These are phyloP conservation scores for Pachydiplax longipennis DNA, from an alignment of 2,888 invertebrate genomes.

Conservation along the genomic window DNA sequence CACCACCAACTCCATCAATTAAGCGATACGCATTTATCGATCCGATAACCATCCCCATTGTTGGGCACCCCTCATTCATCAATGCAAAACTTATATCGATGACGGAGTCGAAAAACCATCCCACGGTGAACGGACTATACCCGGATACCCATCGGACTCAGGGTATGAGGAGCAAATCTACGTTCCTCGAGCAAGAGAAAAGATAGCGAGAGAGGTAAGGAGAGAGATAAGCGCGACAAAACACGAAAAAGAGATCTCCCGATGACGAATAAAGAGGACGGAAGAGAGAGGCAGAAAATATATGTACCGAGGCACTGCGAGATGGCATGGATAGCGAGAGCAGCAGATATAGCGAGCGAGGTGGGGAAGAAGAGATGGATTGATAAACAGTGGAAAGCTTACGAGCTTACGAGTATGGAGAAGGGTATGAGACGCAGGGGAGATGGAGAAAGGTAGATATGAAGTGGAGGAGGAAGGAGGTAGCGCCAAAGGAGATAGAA, in stretches of 20 bases:
- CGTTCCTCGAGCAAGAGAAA: neutral
- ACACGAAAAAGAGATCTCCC: neutral
- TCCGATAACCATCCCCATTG: neutral
- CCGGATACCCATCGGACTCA: neutral
- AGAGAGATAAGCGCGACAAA: neutral
- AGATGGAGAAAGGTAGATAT: conserved; percentile 17
- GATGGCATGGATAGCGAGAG: neutral
- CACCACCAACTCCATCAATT: neutral
- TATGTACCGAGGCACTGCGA: neutral
- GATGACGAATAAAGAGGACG: neutral
- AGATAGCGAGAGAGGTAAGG: neutral
- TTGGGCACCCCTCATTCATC: neutral
- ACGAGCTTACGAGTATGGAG: neutral
- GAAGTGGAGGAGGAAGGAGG: neutral
- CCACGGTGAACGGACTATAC: neutral
- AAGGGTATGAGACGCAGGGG: neutral
- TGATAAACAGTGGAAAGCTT: conserved; percentile 9
- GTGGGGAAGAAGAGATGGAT: neutral
- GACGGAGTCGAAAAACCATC: neutral
- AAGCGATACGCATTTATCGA: neutral
- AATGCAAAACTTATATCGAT: neutral
- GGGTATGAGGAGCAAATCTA: neutral
- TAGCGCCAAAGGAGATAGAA: neutral
- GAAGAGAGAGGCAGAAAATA: neutral
- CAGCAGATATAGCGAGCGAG: neutral